Base-by-base conservation (phyloP, 2,797 vertebrate genomes). In the Lacerta viridis region DNA sequence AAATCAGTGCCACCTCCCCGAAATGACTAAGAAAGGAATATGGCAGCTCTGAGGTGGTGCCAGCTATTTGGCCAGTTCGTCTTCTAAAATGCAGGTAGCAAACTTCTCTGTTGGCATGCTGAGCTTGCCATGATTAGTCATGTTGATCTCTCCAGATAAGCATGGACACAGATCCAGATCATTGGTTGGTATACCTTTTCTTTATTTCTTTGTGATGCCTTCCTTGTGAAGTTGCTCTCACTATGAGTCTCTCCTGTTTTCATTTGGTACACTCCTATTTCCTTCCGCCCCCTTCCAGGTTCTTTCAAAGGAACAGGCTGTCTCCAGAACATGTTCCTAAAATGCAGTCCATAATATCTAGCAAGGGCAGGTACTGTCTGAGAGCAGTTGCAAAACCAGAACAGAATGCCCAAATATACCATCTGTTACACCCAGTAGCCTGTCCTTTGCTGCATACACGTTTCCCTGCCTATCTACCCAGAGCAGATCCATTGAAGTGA, bases 161-260 rank as follows among this genome's bases (percentile, higher is more conserved):
- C 94, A 5, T 66, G 97, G 94, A 96, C 93, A 68, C 80, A 95
- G 94, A 92, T 89, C 92, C 71, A 36, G 94, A 94, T 94, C 93
- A 94, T 94, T 76, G 98, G 99, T 99, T 98, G 98, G 99, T 99
- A 99, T 97, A 91, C 33, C 3, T 2, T 72, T 33, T 64, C 9
- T 87, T 86, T 41, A 27, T 25, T 83, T 29, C 8, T 5, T 29
- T 29, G 76, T 23, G 17, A 1, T 55, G 17, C 15, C 27, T 41
- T 78, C 7, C 15, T 77, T 10, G 33, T 69, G 33, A 20, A 59
- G 27, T 68, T 75, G 11, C 0, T 74, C 89, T 92, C 4, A 85
- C 91, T 90, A 46, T 23, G 4, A 91, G 83, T 93, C 85, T 93
- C 85, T 89, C 55, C 92, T 89, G 85, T 91, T 80, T 3, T 13